Evolutionary conservation across 2,888 invertebrate species (phyloP).

Genomic region (Tethea ocularis): DNA sequence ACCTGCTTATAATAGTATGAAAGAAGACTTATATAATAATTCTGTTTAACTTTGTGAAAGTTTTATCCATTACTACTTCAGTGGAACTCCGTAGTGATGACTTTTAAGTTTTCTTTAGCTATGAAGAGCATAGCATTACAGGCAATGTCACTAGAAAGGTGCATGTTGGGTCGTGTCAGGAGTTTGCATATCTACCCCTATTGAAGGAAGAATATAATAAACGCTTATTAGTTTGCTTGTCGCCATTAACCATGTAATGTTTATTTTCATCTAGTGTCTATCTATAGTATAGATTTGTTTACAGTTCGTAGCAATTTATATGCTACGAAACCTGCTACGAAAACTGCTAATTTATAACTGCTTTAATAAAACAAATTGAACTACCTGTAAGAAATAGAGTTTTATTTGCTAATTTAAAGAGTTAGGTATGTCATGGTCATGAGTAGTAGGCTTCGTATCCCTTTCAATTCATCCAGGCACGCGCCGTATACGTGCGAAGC

Average conservation of each 20-base stretch:
- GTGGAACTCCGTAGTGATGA: not conserved
- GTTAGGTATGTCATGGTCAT: conserved; percentile 29
- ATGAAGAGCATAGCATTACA: not conserved
- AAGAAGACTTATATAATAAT: not conserved
- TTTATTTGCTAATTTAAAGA: conserved; percentile 7
- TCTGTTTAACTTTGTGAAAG: not conserved
- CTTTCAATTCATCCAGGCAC: conserved; percentile 62
- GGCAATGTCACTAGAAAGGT: not conserved
- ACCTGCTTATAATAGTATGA: too few relatives aligned
- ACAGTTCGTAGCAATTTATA: not conserved
- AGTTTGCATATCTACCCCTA: too few relatives aligned
- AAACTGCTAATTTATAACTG: too few relatives aligned
- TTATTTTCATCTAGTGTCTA: too few relatives aligned
- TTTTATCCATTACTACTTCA: not conserved
- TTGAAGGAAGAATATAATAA: too few relatives aligned
- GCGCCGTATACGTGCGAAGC: conserved; percentile 58
- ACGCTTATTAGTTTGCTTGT: too few relatives aligned
- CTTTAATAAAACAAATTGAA: not conserved
- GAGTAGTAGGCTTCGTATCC: conserved; percentile 39
- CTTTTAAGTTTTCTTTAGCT: not conserved
- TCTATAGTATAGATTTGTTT: not conserved
- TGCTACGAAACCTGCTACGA: not conserved
- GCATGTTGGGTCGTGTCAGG: not conserved
- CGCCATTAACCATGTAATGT: too few relatives aligned
- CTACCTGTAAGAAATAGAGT: not conserved